A percentile compares a stretch with the other conserved stretches of the same genome.
These are phyloP conservation scores for Toxonevra muliebris DNA, from an alignment of 2,888 invertebrate genomes.

Conservation along the genomic window DNA sequence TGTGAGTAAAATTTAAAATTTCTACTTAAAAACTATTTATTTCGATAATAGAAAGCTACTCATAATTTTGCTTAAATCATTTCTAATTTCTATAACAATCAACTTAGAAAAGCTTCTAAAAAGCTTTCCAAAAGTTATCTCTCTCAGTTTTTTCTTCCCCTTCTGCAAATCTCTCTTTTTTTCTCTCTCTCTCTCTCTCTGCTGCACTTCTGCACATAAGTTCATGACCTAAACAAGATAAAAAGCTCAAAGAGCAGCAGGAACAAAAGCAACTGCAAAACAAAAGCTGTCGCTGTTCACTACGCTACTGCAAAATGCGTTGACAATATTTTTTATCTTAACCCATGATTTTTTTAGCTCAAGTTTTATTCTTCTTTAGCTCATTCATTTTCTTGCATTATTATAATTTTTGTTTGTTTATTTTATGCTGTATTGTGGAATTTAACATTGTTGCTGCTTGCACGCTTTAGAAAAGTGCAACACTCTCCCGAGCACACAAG, in stretches of 20 bases:
- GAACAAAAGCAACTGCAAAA: neutral
- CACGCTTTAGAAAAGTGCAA: too few relatives aligned
- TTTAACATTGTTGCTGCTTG: too few relatives aligned
- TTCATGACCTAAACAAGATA: neutral
- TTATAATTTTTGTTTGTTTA: too few relatives aligned
- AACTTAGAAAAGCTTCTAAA: neutral
- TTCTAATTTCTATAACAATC: neutral
- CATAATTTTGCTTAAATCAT: too few relatives aligned
- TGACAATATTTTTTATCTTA: neutral
- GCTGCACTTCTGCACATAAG: neutral
- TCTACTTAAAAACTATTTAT: too few relatives aligned
- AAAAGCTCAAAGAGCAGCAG: neutral
- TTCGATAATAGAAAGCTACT: too few relatives aligned
- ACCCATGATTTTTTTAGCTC: neutral
- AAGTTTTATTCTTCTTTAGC: too few relatives aligned
- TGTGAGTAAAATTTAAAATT: too few relatives aligned
- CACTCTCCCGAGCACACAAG: neutral
- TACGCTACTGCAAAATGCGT: neutral
- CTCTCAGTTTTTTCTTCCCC: neutral
- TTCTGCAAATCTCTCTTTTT: neutral
- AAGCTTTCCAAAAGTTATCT: neutral
- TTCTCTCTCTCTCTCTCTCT: neutral
- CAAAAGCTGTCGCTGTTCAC: too few relatives aligned
- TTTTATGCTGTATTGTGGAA: too few relatives aligned
- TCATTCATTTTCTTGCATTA: too few relatives aligned